phyloP scores from a whole-genome alignment of 2,797 vertebrate genomes.

The Microcaecilia unicolor region DNA sequence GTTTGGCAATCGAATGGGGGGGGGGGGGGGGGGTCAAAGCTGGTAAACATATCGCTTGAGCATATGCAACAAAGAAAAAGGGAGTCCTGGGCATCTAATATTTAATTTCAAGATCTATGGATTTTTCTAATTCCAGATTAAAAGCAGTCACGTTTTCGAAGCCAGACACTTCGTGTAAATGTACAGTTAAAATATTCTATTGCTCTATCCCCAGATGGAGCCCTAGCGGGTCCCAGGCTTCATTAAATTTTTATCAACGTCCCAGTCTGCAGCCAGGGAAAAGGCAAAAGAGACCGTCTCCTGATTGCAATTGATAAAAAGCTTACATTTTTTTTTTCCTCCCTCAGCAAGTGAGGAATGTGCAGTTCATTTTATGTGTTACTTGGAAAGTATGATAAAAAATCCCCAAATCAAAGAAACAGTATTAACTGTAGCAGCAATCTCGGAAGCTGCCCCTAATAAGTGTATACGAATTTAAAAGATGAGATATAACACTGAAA shows the following conservation, averaged over 20 bases:
- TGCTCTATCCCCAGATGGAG: constrained; percentile 84
- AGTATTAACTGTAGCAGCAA: too few species aligned
- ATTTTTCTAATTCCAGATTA: constrained; percentile 87
- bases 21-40: constrained; percentile 36
- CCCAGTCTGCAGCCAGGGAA: constrained; percentile 77
- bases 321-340: constrained; percentile 11
- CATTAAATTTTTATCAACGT: constrained; percentile 98
- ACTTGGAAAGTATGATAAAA: constrained; percentile 15
- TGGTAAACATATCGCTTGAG: too few species aligned
- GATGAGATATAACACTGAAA: too few species aligned
- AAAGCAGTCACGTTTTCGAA: constrained; percentile 90
- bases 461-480: too few species aligned
- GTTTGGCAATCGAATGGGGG: constrained; percentile 28
- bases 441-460: too few species aligned
- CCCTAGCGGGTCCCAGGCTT: constrained; percentile 89
- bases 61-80: constrained; percentile 50
- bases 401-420: constrained; percentile 15
- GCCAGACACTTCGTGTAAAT: constrained; percentile 95
- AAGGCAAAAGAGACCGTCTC: constrained; percentile 64
- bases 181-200: constrained; percentile 99
- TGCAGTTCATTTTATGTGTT: constrained; percentile 26
- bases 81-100: constrained; percentile 45
- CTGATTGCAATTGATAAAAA: constrained; percentile 60
- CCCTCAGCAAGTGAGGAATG: too few species aligned
- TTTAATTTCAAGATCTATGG: constrained; percentile 72